Evolutionary conservation across 2,888 invertebrate genomes (phyloP).

Genomic region (Lithophane semibrunnea): DNA sequence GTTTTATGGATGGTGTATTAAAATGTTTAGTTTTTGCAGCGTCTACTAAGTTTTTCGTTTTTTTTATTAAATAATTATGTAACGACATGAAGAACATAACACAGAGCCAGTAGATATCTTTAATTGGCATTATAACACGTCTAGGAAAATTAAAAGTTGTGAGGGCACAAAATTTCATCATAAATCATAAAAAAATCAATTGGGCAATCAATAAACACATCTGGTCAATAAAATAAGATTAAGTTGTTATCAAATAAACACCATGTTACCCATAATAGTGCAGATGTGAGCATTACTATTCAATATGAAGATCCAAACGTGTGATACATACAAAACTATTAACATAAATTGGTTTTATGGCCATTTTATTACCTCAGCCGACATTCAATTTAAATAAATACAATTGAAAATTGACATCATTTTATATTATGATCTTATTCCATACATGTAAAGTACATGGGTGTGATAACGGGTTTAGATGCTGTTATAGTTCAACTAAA

Average conservation of each 20-base stretch:
- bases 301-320: conserved; percentile 55
- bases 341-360: conserved; percentile 73
- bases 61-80: conserved; percentile 3
- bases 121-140: neutral
- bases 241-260: conserved; percentile 57
- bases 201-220: conserved; percentile 33
- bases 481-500: conserved; percentile 20
- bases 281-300: conserved; percentile 55
- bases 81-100: neutral
- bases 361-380: conserved; percentile 67
- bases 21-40: conserved; percentile 18
- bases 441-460: conserved; percentile 27
- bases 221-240: conserved; percentile 30
- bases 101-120: neutral
- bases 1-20: conserved; percentile 25
- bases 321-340: conserved; percentile 66
- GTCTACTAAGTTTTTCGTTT: neutral
- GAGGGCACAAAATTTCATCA: neutral
- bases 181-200: neutral
- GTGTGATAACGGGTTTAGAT: conserved; percentile 30
- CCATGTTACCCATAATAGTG: conserved; percentile 25
- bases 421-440: conserved; percentile 59
- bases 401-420: conserved; percentile 67
- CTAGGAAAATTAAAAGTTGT: too few species aligned
- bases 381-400: conserved; percentile 73